A percentile compares a stretch with the other conserved stretches of the same genome.
phyloP scores from a whole-genome alignment of 2,113 vertebrate genomes.

The Corythaeola cristata region DNA sequence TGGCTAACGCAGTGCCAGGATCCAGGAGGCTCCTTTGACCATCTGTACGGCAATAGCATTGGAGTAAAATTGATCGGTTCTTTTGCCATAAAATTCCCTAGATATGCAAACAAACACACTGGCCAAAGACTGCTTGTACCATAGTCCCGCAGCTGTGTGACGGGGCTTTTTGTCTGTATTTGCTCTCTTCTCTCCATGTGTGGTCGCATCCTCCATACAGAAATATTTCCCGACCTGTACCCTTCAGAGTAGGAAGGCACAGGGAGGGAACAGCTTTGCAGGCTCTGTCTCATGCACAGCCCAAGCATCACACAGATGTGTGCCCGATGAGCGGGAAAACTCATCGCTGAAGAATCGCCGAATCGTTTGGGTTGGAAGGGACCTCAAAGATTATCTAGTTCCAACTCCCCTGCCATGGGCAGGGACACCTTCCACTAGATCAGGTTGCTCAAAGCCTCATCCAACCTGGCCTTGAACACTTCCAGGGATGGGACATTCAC shows the following conservation, averaged over 20 bases:
- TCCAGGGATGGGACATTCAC: no score
- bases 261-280: not conserved
- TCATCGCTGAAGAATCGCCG: no score
- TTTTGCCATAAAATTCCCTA: not conserved
- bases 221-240: not conserved
- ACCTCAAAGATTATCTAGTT: no score
- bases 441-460: no score
- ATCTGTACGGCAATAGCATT: not conserved
- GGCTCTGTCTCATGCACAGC: not conserved
- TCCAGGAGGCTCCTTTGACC: not conserved
- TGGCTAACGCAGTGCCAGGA: not conserved
- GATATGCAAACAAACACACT: not conserved
- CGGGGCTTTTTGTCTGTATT: not conserved
- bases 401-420: no score
- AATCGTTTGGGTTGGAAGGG: no score
- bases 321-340: not conserved
- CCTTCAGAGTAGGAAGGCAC: not conserved
- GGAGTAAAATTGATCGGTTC: not conserved
- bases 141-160: not conserved
- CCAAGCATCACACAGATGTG: fast-evolving
- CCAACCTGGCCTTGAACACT: no score
- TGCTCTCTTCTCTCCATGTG: not conserved
- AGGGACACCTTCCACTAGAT: no score
- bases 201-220: not conserved
- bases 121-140: not conserved